Evolutionary conservation across 2,797 vertebrate species (phyloP).

Genomic region (Pyrocephalus nanus): DNA sequence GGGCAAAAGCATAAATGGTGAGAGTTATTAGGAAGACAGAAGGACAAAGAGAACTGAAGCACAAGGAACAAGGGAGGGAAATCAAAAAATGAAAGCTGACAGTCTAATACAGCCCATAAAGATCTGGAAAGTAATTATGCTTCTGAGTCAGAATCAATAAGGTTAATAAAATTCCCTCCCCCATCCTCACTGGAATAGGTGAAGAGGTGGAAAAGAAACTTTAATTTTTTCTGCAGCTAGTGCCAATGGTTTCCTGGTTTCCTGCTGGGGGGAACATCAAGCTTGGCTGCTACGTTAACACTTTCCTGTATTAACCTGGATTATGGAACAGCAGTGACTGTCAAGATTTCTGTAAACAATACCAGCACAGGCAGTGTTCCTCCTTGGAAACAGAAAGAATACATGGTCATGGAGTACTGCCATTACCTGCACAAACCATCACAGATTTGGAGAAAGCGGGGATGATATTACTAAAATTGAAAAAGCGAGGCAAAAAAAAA

Average conservation of each 20-base stretch:
- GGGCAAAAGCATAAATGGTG: not conserved
- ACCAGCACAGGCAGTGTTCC: not conserved
- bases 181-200: not conserved
- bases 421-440: not conserved
- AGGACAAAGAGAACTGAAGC: not conserved
- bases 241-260: not conserved
- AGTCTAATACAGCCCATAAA: conserved; percentile 16
- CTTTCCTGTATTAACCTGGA: not conserved
- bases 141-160: conserved; percentile 49
- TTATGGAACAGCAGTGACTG: not conserved
- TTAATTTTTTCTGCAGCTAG: not conserved
- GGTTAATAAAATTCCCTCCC: conserved; percentile 45
- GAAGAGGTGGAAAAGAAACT: not conserved
- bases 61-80: not conserved
- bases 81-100: conserved; percentile 46
- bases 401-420: not conserved
- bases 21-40: not conserved
- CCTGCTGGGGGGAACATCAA: not conserved
- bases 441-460: not conserved
- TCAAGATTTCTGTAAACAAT: not conserved
- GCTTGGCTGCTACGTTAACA: not conserved
- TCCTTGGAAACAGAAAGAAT: not conserved
- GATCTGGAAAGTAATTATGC: conserved; percentile 31
- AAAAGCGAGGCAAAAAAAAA: rapidly evolving
- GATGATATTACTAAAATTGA: not conserved